Conservation (phyloP, 2,888 invertebrate species). For the Rhopalosiphum nymphaeae region DNA sequence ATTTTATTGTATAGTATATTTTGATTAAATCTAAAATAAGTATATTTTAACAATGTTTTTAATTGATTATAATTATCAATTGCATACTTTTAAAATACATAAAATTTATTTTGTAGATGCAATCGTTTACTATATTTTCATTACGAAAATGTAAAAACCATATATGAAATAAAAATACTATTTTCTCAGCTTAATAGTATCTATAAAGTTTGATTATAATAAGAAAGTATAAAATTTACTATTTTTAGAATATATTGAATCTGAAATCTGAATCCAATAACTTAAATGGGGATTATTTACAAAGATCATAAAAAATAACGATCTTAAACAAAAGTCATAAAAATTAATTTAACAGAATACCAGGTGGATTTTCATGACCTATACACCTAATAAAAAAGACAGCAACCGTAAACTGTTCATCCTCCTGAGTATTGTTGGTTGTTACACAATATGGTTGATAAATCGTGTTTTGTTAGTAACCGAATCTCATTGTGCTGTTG, state of each 20-base stretch:
- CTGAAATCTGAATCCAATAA: background rate
- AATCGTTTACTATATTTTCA: background rate
- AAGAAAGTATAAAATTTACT: background rate
- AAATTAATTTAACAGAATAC: conserved; percentile 9
- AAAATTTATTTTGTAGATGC: background rate
- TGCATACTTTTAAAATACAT: background rate
- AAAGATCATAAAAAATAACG: conserved; percentile 22
- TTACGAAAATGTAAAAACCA: background rate
- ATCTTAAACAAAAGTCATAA: background rate
- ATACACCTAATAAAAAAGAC: background rate
- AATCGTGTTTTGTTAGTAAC: background rate
- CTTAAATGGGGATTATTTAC: background rate
- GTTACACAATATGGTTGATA: conserved; percentile 27
- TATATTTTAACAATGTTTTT: background rate
- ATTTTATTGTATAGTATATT: background rate
- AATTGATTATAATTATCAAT: too few species aligned
- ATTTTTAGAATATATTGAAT: background rate
- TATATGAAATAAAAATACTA: background rate
- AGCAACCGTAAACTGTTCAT: background rate
- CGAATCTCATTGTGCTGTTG: background rate
- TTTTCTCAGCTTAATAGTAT: background rate
- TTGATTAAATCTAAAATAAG: background rate
- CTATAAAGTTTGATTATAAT: background rate
- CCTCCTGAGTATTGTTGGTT: background rate
- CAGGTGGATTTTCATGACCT: background rate